phyloP scores from a whole-genome alignment of 2,888 invertebrate genomes.

The Orthosia incerta region DNA sequence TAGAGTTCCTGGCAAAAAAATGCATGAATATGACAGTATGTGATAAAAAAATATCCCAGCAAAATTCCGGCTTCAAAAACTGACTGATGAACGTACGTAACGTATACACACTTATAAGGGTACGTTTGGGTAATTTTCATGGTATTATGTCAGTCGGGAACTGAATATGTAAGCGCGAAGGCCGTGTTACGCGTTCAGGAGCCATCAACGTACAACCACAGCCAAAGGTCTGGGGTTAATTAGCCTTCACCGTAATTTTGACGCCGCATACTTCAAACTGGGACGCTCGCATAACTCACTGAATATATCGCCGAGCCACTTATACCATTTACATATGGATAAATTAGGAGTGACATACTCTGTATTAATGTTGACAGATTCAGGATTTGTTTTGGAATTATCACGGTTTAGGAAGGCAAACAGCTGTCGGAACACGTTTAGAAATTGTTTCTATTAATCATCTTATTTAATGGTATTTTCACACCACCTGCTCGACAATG shows the following conservation, averaged over 20 bases:
- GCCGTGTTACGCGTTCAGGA: slow-evolving; percentile 53
- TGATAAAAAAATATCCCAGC: neutral
- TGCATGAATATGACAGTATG: neutral
- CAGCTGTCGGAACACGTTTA: neutral
- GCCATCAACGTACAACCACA: slow-evolving; percentile 57
- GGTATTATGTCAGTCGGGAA: slow-evolving; percentile 56
- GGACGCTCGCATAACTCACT: slow-evolving; percentile 37
- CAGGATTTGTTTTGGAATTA: slow-evolving; percentile 19
- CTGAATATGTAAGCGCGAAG: slow-evolving; percentile 53
- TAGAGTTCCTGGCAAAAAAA: too few species aligned
- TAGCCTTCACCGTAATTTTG: slow-evolving; percentile 62
- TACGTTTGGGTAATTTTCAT: slow-evolving; percentile 52
- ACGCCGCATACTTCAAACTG: slow-evolving; percentile 53
- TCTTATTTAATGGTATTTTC: neutral
- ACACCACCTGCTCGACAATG: too few species aligned
- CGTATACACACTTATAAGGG: slow-evolving; percentile 15
- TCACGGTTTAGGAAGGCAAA: slow-evolving; percentile 4
- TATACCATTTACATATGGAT: slow-evolving; percentile 49
- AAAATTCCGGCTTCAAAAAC: slow-evolving; percentile 24
- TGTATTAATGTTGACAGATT: slow-evolving; percentile 17
- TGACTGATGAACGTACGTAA: neutral
- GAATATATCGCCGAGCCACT: slow-evolving; percentile 38
- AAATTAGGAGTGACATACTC: slow-evolving; percentile 31
- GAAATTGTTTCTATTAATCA: neutral
- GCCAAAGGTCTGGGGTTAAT: slow-evolving; percentile 62